A percentile compares a stretch with the other conserved stretches of the same genome.
Conservation (phyloP, 2,113 vertebrate genomes). For the Archocentrus centrarchus region DNA sequence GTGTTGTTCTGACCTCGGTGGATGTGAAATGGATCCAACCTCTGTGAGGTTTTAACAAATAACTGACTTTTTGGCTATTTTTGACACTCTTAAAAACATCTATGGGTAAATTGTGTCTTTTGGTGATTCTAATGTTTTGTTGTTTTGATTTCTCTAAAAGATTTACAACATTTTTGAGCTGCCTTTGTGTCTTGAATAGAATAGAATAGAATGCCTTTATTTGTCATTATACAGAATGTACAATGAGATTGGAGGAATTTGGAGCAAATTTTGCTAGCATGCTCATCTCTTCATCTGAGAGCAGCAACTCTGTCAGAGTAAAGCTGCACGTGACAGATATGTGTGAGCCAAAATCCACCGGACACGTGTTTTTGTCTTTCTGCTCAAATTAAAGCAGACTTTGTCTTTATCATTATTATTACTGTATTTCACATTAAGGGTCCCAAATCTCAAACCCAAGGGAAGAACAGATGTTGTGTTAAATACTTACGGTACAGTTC, state of each 20-base stretch:
- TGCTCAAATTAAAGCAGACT: not conserved
- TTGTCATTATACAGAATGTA: no score
- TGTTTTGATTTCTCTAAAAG: no score
- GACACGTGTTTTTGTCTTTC: fast-evolving
- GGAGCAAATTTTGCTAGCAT: not conserved
- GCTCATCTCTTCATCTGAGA: not conserved
- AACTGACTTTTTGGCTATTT: not conserved
- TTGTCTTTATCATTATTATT: not conserved
- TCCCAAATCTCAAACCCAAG: not conserved
- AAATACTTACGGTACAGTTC: not conserved
- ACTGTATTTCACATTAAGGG: not conserved
- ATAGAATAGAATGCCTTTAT: no score
- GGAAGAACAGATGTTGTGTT: not conserved
- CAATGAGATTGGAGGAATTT: no score
- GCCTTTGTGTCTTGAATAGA: no score
- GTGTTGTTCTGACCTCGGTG: not conserved
- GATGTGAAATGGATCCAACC: not conserved
- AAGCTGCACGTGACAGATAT: not conserved
- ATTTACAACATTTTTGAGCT: no score
- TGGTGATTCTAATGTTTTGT: no score
- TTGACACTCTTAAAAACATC: not conserved
- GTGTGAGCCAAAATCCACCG: no score
- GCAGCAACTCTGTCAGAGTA: not conserved
- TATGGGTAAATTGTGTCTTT: no score
- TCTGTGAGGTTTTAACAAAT: fast-evolving